Conservation (phyloP, 2,113 vertebrate genomes). For the Cacatua alba region DNA sequence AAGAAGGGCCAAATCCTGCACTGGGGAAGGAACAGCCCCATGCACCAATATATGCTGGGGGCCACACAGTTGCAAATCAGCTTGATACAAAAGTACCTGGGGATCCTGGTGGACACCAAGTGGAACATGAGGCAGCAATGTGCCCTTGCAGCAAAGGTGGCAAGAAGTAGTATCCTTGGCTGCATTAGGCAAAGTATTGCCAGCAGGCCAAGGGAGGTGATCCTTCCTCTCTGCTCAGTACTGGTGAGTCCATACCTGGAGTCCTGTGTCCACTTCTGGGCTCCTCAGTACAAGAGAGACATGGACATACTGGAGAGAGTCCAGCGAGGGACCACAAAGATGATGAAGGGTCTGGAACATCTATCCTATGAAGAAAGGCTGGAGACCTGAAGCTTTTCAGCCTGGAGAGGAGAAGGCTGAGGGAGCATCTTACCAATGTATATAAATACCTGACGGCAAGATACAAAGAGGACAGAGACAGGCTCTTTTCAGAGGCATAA, state of each 20-base stretch:
- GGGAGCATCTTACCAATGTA: not conserved
- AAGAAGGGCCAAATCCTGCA: not conserved
- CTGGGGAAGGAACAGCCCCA: not conserved
- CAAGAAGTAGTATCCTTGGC: not conserved
- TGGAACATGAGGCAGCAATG: not conserved
- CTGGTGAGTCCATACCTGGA: not conserved
- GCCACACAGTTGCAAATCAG: not conserved
- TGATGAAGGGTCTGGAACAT: not conserved
- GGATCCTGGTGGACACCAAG: not conserved
- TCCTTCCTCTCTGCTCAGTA: not conserved
- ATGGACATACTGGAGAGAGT: not conserved
- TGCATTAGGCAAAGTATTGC: not conserved
- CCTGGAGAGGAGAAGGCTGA: not conserved
- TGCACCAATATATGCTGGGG: too few species aligned
- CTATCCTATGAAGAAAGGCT: not conserved
- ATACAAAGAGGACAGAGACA: not conserved
- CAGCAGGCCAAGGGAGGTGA: too few species aligned
- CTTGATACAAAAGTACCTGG: not conserved
- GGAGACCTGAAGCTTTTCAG: not conserved
- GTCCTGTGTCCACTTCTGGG: not conserved
- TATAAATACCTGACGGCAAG: not conserved
- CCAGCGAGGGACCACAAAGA: not conserved
- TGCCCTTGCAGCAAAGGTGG: not conserved
- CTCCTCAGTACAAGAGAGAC: not conserved
- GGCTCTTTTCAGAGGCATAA: not conserved